These are phyloP conservation scores for Sprattus sprattus DNA, from an alignment of 2,113 vertebrate genomes.

Conservation along the genomic window DNA sequence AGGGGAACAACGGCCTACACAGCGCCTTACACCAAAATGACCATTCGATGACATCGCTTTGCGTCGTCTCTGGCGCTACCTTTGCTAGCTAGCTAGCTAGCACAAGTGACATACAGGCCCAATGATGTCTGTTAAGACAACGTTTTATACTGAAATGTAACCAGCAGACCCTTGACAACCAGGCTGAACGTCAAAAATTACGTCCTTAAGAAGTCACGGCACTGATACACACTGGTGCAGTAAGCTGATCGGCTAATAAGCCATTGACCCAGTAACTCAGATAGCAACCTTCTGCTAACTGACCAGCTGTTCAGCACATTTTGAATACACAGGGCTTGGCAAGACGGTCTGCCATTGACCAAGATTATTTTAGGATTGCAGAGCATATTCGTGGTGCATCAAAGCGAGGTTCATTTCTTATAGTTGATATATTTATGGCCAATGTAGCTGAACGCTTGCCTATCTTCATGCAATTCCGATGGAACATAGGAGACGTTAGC, in stretches of 20 bases:
- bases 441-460: background rate
- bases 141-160: background rate
- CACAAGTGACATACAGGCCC: background rate
- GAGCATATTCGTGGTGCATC: background rate
- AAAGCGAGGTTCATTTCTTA: background rate
- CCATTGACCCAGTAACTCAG: constrained; percentile 2
- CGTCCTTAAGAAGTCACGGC: background rate
- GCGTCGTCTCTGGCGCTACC: constrained; percentile 7
- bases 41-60: constrained; percentile 14
- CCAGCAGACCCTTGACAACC: background rate
- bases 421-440: background rate
- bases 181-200: background rate
- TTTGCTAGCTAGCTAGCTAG: constrained; percentile 2
- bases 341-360: background rate
- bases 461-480: background rate
- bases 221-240: background rate
- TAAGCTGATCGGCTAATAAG: background rate
- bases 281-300: constrained; percentile 3
- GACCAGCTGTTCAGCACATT: constrained; percentile 14
- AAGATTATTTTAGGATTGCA: background rate
- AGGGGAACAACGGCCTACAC: background rate
- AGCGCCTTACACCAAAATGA: background rate
- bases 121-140: background rate
- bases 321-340: constrained; percentile 5
- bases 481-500: background rate